These are phyloP conservation scores for Pelodytes ibericus DNA, from an alignment of 2,797 vertebrate species.

Conservation along the genomic window DNA sequence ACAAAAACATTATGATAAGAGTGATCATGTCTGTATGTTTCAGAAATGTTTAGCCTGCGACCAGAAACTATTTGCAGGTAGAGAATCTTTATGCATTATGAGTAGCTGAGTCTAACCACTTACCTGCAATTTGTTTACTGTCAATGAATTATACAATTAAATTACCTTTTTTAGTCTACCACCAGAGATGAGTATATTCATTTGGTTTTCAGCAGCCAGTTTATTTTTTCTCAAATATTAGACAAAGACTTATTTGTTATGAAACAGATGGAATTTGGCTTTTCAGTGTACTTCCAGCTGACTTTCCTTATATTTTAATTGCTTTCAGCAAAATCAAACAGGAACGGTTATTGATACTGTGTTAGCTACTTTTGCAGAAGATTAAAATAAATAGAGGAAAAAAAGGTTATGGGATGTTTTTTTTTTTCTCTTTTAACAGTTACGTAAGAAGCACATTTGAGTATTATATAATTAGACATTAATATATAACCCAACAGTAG, in stretches of 20 bases:
- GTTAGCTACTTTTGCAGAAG: background rate
- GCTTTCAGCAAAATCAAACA: background rate
- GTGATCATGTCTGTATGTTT: background rate
- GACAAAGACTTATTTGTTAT: background rate
- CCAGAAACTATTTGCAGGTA: slow-evolving; percentile 2
- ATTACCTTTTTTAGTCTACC: slow-evolving; percentile 15
- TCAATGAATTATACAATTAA: slow-evolving; percentile 9
- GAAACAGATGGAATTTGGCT: background rate
- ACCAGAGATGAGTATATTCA: background rate
- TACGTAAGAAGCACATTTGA: background rate
- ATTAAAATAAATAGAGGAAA: background rate
- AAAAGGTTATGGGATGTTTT: background rate
- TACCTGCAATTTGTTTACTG: slow-evolving; percentile 6
- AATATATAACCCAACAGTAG: background rate
- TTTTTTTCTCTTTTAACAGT: background rate
- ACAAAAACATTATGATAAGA: background rate
- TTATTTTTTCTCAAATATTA: slow-evolving; percentile 1
- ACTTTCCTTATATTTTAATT: slow-evolving; percentile 2
- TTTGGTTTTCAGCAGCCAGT: background rate
- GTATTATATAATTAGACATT: background rate
- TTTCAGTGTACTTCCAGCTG: background rate
- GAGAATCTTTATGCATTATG: background rate
- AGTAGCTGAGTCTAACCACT: background rate
- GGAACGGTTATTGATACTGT: background rate
- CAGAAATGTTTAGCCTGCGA: slow-evolving; percentile 12